phyloP scores from a whole-genome alignment of 2,113 vertebrate genomes.

The Hippocampus barbouri region DNA sequence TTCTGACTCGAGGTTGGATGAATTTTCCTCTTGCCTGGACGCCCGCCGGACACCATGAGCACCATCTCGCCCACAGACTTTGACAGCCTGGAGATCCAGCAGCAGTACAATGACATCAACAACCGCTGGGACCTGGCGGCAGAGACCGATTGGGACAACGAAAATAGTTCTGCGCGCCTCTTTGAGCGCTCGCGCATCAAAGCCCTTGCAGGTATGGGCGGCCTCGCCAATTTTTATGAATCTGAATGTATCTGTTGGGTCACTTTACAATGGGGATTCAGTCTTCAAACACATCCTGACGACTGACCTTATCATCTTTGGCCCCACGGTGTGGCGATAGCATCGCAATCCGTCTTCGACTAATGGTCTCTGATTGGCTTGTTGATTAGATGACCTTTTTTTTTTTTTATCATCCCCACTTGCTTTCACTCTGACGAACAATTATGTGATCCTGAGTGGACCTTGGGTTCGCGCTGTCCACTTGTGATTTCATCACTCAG shows the following conservation, averaged over 20 bases:
- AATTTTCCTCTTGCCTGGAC: conserved; percentile 54
- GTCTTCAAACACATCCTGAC: background rate
- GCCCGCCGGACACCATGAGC: conserved; percentile 77
- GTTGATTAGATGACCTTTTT: background rate
- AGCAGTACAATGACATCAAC: conserved; percentile 94
- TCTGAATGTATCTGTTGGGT: background rate
- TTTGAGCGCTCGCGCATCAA: conserved; percentile 92
- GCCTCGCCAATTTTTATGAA: background rate
- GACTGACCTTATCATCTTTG: background rate
- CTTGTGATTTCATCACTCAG: conserved; percentile 3
- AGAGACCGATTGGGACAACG: conserved; percentile 90
- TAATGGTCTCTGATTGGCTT: background rate
- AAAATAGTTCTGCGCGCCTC: conserved; percentile 89
- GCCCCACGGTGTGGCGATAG: background rate
- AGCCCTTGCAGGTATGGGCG: conserved; percentile 82
- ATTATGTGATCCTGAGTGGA: background rate
- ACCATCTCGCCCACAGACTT: conserved; percentile 89
- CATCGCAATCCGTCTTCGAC: background rate
- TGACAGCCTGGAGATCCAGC: conserved; percentile 92
- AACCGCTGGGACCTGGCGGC: conserved; percentile 90
- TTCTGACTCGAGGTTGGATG: conserved; percentile 64
- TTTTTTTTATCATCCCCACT: background rate
- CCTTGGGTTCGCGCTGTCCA: background rate
- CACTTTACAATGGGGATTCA: background rate
- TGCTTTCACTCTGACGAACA: background rate